Percentiles rank a stretch among this genome's conserved stretches.
phyloP scores from a whole-genome alignment of 2,797 vertebrate species.

The Paramormyrops hopkinsi region DNA sequence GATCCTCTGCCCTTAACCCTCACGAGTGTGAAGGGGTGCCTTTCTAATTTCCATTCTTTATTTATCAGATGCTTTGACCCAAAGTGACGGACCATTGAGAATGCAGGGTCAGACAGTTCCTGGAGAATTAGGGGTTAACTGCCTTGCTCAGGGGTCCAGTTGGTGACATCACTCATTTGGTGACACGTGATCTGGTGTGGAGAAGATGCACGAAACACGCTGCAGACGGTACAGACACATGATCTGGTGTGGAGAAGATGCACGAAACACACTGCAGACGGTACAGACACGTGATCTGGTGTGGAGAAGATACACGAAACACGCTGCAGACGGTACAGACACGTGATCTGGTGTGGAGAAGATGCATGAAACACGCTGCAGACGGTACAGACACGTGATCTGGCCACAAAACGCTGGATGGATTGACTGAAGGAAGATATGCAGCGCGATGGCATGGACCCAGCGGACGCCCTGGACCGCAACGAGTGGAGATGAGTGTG shows the following conservation, averaged over 20 bases:
- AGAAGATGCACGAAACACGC: too few relatives aligned
- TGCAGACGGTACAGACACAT: too few relatives aligned
- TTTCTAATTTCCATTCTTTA: not conserved
- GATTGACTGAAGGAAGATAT: not conserved
- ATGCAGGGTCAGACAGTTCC: not conserved
- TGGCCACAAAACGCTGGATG: not conserved
- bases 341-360: too few relatives aligned
- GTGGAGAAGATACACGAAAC: too few relatives aligned
- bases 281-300: too few relatives aligned
- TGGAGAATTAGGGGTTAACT: not conserved
- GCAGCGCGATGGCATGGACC: not conserved
- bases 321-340: too few relatives aligned
- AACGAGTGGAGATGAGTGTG: not conserved
- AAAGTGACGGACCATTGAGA: not conserved
- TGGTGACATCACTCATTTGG: not conserved
- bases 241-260: too few relatives aligned
- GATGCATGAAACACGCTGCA: too few relatives aligned
- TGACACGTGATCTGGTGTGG: not conserved
- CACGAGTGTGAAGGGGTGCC: not conserved
- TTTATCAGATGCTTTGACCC: not conserved
- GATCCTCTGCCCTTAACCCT: not conserved
- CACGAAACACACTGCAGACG: too few relatives aligned
- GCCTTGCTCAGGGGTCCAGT: not conserved
- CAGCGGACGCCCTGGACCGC: not conserved
- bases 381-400: too few relatives aligned